Evolutionary conservation across 2,888 invertebrate genomes (phyloP), one percentile per base, ranked within the genome.

Genomic region (Drosophila neonasuta): DNA sequence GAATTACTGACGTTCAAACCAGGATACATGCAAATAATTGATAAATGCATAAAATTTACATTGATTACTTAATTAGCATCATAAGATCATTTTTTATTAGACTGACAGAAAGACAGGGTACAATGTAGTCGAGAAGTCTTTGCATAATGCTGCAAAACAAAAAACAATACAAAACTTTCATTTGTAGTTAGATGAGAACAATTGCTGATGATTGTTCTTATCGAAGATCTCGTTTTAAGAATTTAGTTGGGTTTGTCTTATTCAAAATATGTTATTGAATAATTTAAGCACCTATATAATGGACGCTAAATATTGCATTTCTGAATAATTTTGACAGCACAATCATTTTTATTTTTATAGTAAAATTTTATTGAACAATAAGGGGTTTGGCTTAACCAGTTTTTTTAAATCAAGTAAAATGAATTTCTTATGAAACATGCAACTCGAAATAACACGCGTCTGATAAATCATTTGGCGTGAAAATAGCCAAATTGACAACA

Each of bases 171-270:
- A 10, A 32, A n/a, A 36, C 34, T 36, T 36, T 11, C 6, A n/a
- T 36, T 36, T 36, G 36, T 5, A 36, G 36, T 36, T 36, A 36
- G 36, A n/a, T 36, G n/a, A n/a, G n/a, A 36, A 36, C n/a, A 36
- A 36, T n/a, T n/a, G n/a, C n/a, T 36, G 24, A 6, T 24, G 24
- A 24, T 24, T 24, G 24, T 24, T 24, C 24, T 24, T 5, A 24
- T 24, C 24, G 6, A 24, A 24, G 24, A 24, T 24, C 24, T 24
- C 1, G 24, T 24, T 24, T 24, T 24, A 24, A 6, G 24, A 24
- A 24, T 24, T 24, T 24, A 24, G 24, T 24, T 24, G 24, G 24
- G 24, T 24, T 24, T 24, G 24, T 24, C 24, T 24, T 24, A 24
- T 24, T 24, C 24, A 6, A 24, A 24, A 24, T 24, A 24, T 24